phyloP scores from a whole-genome alignment of 2,113 vertebrate genomes.

The Ictalurus punctatus region DNA sequence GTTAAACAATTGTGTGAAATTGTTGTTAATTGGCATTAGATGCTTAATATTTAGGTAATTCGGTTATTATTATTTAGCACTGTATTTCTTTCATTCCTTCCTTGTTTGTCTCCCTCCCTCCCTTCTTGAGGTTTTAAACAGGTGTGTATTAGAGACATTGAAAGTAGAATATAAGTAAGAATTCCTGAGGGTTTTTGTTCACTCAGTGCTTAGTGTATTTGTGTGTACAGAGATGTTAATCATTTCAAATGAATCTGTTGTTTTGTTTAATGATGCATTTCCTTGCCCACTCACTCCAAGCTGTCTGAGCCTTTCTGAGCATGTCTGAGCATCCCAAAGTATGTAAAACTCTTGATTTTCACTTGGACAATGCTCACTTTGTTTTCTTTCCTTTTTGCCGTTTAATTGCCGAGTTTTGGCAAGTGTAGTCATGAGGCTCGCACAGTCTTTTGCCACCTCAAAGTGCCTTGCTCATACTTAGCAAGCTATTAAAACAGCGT shows the following conservation, averaged over 20 bases:
- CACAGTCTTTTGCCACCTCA: slow-evolving; percentile 59
- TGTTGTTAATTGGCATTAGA: background rate
- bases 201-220: background rate
- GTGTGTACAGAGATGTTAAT: background rate
- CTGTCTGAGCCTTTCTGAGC: background rate
- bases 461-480: slow-evolving; percentile 70
- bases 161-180: background rate
- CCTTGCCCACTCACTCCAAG: background rate
- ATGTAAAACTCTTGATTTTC: background rate
- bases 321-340: too few species aligned
- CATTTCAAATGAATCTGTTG: background rate
- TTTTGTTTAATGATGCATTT: background rate
- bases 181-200: background rate
- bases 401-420: slow-evolving; percentile 72
- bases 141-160: background rate
- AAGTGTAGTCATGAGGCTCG: slow-evolving; percentile 51
- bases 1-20: background rate
- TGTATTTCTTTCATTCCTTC: background rate
- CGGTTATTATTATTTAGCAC: background rate
- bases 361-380: slow-evolving; percentile 33
- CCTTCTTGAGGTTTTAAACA: background rate
- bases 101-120: background rate
- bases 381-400: slow-evolving; percentile 59
- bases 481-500: slow-evolving; percentile 80
- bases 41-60: background rate